Conservation (phyloP, 1,140 invertebrate species). For the Hylyphantes graminicola region DNA sequence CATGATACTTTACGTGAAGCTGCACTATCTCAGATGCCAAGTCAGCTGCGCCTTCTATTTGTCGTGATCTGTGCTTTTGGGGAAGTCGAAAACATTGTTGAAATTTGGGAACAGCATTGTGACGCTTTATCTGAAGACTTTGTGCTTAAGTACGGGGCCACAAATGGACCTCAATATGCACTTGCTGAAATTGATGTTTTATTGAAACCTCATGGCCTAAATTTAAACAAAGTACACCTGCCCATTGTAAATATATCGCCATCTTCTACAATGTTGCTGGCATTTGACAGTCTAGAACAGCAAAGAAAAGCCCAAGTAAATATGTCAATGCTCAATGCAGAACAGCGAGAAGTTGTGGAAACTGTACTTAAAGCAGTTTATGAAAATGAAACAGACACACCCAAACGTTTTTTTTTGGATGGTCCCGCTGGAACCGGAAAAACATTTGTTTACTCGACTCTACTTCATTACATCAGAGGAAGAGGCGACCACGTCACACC, state of each 20-base stretch:
- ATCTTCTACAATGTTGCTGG: background rate
- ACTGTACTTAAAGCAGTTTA: constrained; percentile 8
- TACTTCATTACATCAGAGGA: constrained; percentile 63
- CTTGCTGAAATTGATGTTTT: background rate
- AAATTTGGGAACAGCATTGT: background rate
- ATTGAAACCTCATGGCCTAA: background rate
- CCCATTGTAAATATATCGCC: background rate
- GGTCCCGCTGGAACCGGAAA: constrained; percentile 66
- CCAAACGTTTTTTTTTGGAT: constrained; percentile 62
- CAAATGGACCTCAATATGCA: background rate
- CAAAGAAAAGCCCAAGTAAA: background rate
- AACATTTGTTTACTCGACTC: constrained; percentile 66
- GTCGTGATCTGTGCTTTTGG: constrained; percentile 17
- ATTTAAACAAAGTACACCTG: background rate
- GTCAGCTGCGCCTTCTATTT: background rate
- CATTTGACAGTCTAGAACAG: constrained; percentile 20
- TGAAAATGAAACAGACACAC: constrained; percentile 10
- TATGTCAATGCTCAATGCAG: background rate
- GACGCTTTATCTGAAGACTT: constrained; percentile 20
- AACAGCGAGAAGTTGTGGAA: background rate
- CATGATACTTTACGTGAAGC: constrained; percentile 65
- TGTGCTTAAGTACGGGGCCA: background rate
- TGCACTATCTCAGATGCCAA: background rate
- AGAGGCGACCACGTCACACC: constrained; percentile 62
- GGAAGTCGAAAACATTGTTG: background rate